These are phyloP conservation scores for Holacanthella duospinosa DNA, from an alignment of 2,888 invertebrate species.

Conservation along the genomic window DNA sequence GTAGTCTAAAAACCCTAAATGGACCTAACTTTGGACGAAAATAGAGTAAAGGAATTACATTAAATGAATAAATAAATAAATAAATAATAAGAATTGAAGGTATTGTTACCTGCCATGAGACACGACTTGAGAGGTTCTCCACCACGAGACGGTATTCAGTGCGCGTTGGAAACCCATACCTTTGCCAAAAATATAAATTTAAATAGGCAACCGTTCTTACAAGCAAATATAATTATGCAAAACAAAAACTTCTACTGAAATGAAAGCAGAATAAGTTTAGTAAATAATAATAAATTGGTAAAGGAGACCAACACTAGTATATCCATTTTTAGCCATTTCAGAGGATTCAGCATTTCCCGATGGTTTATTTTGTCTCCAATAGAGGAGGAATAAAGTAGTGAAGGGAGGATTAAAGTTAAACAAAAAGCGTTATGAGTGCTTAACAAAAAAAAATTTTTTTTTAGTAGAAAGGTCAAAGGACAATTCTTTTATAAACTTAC, in stretches of 20 bases:
- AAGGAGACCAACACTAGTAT: slow-evolving; percentile 11
- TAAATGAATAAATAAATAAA: slow-evolving; percentile 8
- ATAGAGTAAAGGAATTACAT: background rate
- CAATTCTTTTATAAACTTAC: slow-evolving; percentile 34
- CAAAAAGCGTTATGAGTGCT: background rate
- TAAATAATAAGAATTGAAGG: slow-evolving; percentile 6
- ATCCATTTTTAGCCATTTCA: slow-evolving; percentile 27
- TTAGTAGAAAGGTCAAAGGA: no score
- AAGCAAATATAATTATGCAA: background rate
- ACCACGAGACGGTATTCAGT: slow-evolving; percentile 94
- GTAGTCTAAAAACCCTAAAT: no score
- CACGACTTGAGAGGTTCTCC: slow-evolving; percentile 94
- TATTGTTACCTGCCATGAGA: slow-evolving; percentile 95
- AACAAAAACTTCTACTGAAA: background rate
- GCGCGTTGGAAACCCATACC: slow-evolving; percentile 94
- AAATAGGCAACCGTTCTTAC: slow-evolving; percentile 24
- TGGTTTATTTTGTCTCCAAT: no score
- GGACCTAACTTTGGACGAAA: no score
- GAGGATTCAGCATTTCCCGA: slow-evolving; percentile 15
- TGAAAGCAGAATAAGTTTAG: background rate
- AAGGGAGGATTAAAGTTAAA: background rate
- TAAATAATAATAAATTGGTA: slow-evolving; percentile 14
- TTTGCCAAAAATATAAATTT: slow-evolving; percentile 44
- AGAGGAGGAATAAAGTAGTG: background rate
- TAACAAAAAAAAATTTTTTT: background rate